Conservation (phyloP, 2,797 vertebrate species). For the Cynodonichthys magdalenae region DNA sequence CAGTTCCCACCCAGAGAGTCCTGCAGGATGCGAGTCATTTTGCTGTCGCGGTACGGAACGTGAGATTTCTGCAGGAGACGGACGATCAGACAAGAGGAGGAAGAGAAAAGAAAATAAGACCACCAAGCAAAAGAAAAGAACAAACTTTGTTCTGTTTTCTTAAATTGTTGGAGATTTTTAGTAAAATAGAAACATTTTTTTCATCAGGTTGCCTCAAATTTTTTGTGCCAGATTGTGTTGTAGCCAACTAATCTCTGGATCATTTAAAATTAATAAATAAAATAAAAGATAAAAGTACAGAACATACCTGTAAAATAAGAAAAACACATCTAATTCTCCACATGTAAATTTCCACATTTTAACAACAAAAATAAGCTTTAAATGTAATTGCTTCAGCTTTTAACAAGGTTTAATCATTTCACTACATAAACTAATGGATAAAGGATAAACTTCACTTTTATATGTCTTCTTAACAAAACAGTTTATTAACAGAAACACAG, state of each 20-base stretch:
- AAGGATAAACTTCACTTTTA: not conserved
- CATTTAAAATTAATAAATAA: no score
- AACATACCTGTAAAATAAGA: not conserved
- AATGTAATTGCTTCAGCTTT: no score
- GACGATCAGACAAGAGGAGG: not conserved
- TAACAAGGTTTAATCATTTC: not conserved
- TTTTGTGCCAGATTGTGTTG: not conserved
- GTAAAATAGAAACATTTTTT: not conserved
- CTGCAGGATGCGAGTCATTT: slow-evolving; percentile 97
- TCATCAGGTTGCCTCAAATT: no score
- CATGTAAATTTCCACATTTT: not conserved
- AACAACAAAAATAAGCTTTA: no score
- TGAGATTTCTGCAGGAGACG: slow-evolving; percentile 86
- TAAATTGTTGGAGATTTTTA: slow-evolving; percentile 10
- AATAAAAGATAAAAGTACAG: no score
- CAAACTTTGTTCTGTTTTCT: not conserved
- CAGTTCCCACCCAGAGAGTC: slow-evolving; percentile 96
- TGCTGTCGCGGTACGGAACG: slow-evolving; percentile 94
- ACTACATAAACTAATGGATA: not conserved
- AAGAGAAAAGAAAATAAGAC: not conserved
- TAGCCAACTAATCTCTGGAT: slow-evolving; percentile 17
- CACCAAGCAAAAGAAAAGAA: not conserved
- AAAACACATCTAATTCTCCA: no score
- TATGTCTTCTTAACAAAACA: not conserved
- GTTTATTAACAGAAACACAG: not conserved